A percentile compares a stretch with the other conserved stretches of the same genome.
phyloP scores from a whole-genome alignment of 2,113 vertebrate genomes.

The Haemorhous mexicanus region DNA sequence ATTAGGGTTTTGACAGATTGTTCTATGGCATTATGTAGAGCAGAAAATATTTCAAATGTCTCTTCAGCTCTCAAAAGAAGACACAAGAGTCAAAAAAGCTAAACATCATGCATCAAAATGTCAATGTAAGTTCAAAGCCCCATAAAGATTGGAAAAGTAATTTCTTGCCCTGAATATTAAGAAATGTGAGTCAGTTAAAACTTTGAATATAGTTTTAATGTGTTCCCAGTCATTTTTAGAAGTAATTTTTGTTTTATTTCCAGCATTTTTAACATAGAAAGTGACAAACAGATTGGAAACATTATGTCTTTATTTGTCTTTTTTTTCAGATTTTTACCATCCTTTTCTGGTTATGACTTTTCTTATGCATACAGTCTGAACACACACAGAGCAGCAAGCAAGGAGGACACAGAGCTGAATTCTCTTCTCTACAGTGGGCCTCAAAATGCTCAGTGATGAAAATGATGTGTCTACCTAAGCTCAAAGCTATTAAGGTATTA shows the following conservation, averaged over 20 bases:
- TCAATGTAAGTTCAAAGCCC: background rate
- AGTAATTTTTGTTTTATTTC: background rate
- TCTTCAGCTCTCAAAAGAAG: background rate
- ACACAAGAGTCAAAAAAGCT: background rate
- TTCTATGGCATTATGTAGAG: constrained; percentile 3
- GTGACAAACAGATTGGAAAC: background rate
- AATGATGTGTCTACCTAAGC: background rate
- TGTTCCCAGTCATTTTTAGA: background rate
- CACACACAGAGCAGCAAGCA: background rate
- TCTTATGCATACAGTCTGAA: background rate
- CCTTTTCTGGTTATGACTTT: background rate
- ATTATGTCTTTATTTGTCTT: background rate
- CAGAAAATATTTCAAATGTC: background rate
- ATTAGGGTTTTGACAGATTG: background rate
- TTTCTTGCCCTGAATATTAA: background rate
- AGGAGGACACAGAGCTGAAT: background rate
- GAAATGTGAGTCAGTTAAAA: background rate
- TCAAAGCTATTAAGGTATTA: background rate
- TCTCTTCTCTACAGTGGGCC: background rate
- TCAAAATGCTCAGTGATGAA: background rate
- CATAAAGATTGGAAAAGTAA: background rate
- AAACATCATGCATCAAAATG: constrained; percentile 10
- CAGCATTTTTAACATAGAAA: background rate
- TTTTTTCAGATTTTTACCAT: background rate
- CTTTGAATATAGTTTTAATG: background rate